phyloP scores from a whole-genome alignment of 2,888 invertebrate genomes.

The Patella caerulea region DNA sequence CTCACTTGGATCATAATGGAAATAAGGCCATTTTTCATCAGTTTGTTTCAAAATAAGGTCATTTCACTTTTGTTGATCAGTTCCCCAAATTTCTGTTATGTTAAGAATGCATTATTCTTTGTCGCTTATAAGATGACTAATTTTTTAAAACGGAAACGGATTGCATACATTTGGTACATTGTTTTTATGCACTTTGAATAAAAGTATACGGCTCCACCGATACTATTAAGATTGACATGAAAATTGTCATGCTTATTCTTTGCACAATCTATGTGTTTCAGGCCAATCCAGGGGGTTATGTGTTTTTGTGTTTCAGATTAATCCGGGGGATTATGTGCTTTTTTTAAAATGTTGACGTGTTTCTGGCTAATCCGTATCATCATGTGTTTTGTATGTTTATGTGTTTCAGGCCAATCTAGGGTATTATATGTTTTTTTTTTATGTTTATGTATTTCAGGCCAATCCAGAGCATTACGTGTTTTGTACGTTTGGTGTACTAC shows the following conservation, averaged over 20 bases:
- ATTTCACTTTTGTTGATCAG: no score
- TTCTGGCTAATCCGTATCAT: constrained; percentile 28
- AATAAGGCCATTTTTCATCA: no score
- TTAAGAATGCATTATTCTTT: no score
- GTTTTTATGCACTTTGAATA: not conserved
- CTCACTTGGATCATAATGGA: no score
- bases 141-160: no score
- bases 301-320: constrained; percentile 43
- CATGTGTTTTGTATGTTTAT: not conserved
- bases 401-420: constrained; percentile 56
- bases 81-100: no score
- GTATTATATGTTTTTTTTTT: constrained; percentile 65
- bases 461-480: constrained; percentile 69
- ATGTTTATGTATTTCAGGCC: constrained; percentile 41
- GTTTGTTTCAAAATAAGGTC: no score
- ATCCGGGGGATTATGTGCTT: constrained; percentile 69
- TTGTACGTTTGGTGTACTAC: constrained; percentile 70
- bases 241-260: not conserved
- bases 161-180: not conserved
- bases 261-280: constrained; percentile 30
- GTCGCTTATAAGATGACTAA: no score
- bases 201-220: no score
- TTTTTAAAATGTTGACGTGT: constrained; percentile 26
- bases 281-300: constrained; percentile 30
- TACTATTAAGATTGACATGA: no score